A percentile compares a stretch with the other conserved stretches of the same genome.
phyloP scores from a whole-genome alignment of 2,888 invertebrate genomes.

The Sarcophaga rosellei region DNA sequence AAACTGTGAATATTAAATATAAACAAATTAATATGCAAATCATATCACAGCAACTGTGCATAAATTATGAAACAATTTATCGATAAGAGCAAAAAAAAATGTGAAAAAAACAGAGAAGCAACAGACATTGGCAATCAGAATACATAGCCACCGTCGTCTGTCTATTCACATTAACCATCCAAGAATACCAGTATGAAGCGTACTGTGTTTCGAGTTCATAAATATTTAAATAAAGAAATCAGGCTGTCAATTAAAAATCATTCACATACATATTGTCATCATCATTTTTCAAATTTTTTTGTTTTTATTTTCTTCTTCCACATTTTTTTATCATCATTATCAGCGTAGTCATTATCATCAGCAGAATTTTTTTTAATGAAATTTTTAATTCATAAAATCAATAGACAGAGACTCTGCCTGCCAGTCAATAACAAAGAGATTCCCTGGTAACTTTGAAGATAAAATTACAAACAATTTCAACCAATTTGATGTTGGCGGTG shows the following conservation, averaged over 20 bases:
- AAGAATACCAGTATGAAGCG: background rate
- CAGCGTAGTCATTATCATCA: background rate
- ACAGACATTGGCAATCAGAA: background rate
- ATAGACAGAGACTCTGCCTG: constrained; percentile 18
- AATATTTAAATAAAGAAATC: constrained; percentile 73
- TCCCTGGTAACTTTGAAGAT: background rate
- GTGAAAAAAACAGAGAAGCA: background rate
- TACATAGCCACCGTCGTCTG: too few species aligned
- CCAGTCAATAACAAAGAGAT: background rate
- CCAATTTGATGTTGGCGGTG: background rate
- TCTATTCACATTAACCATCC: too few species aligned
- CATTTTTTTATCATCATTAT: constrained; percentile 59
- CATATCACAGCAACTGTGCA: constrained; percentile 40
- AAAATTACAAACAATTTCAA: background rate
- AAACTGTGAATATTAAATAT: constrained; percentile 21
- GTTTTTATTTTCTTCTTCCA: too few species aligned
- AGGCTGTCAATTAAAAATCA: constrained; percentile 71
- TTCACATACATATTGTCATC: constrained; percentile 75
- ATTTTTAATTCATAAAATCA: constrained; percentile 72
- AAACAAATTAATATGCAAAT: constrained; percentile 64
- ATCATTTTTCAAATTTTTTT: constrained; percentile 62
- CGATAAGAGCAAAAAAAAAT: background rate
- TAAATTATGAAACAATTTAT: constrained; percentile 52
- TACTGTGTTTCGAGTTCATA: constrained; percentile 4
- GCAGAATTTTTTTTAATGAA: constrained; percentile 30